A percentile compares a stretch with the other conserved stretches of the same genome.
These are phyloP conservation scores for Hafferia zeledoni DNA, from an alignment of 2,797 vertebrate genomes.

Conservation along the genomic window DNA sequence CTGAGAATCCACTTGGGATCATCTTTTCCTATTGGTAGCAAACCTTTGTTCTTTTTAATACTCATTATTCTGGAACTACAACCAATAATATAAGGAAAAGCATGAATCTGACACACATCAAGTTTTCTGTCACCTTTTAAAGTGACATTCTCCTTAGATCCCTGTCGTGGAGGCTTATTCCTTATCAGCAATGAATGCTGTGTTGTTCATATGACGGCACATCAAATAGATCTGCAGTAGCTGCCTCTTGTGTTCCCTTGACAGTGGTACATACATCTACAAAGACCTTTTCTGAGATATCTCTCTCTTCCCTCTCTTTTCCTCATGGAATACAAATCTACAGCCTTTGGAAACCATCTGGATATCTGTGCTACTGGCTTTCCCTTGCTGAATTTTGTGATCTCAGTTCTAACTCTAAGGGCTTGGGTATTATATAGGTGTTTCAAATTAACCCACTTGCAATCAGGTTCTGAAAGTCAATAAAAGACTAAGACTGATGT, in stretches of 20 bases:
- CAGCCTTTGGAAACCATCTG: background rate
- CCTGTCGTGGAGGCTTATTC: background rate
- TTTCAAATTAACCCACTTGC: background rate
- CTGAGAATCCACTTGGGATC: background rate
- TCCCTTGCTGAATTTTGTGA: background rate
- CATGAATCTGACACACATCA: background rate
- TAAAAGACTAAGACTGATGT: background rate
- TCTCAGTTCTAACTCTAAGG: background rate
- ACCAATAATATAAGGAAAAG: background rate
- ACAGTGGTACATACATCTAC: background rate
- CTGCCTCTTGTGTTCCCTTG: background rate
- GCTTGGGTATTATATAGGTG: background rate
- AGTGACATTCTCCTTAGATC: background rate
- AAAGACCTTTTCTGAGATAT: background rate
- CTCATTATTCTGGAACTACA: background rate
- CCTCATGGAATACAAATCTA: background rate
- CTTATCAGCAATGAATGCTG: background rate
- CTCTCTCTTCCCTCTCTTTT: background rate
- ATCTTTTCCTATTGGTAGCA: background rate
- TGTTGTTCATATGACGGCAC: slow-evolving; percentile 1
- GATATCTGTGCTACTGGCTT: background rate
- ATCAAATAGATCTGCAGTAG: background rate
- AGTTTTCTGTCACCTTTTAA: background rate
- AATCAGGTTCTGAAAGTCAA: background rate
- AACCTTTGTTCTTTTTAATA: slow-evolving; percentile 7